Evolutionary conservation across 2,888 invertebrate genomes (phyloP).

Genomic region (Eristalinus aeneus): DNA sequence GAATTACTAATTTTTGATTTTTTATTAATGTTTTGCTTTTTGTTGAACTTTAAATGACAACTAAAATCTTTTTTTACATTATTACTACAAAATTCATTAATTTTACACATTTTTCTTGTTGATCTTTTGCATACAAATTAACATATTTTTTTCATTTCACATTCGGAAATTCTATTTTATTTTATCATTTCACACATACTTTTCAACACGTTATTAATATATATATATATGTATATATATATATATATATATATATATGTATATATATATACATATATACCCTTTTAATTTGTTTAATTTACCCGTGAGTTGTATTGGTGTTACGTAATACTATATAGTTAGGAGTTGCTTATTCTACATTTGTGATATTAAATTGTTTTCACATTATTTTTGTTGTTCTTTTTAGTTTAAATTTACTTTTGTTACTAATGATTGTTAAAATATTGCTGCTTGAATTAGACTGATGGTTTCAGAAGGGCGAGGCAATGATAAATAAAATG

Average conservation of each 20-base stretch:
- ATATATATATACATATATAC: constrained; percentile 12
- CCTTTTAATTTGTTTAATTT: background rate
- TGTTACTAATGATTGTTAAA: constrained; percentile 38
- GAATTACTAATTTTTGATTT: constrained; percentile 65
- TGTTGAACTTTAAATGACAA: constrained; percentile 47
- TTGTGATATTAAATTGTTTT: constrained; percentile 23
- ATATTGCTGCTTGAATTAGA: constrained; percentile 54
- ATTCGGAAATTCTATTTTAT: background rate
- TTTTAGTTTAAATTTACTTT: background rate
- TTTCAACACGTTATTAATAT: constrained; percentile 22
- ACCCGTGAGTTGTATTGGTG: constrained; percentile 41
- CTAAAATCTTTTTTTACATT: constrained; percentile 43
- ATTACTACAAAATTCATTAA: constrained; percentile 49
- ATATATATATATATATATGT: constrained; percentile 16
- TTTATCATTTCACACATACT: constrained; percentile 11
- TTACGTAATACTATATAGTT: constrained; percentile 33
- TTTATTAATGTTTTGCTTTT: constrained; percentile 68
- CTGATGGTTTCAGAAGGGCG: constrained; percentile 30
- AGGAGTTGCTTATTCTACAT: constrained; percentile 39
- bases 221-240: constrained; percentile 28
- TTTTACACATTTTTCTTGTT: constrained; percentile 65
- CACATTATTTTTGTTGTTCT: constrained; percentile 36
- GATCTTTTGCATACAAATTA: constrained; percentile 53
- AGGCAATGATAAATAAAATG: constrained; percentile 26
- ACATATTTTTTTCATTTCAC: constrained; percentile 40